These are phyloP conservation scores for Agrochola macilenta DNA, from an alignment of 2,888 invertebrate species.

Conservation along the genomic window DNA sequence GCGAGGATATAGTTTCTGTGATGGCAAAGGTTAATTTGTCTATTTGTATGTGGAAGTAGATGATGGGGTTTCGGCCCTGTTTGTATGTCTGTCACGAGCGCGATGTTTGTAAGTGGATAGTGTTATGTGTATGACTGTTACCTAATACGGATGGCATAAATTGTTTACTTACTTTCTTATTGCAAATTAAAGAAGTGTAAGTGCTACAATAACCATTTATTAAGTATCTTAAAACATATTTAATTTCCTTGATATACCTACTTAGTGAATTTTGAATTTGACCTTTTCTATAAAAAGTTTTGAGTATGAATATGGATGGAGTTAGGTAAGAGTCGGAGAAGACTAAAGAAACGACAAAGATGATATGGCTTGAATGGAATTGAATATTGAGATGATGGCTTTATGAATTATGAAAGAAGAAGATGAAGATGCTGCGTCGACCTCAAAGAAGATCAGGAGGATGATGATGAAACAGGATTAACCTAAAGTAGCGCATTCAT, in stretches of 20 bases:
- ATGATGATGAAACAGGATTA: background rate
- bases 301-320: too few relatives aligned
- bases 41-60: constrained; percentile 70
- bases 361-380: background rate
- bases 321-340: background rate
- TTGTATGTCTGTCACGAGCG: constrained; percentile 71
- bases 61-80: constrained; percentile 68
- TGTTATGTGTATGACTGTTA: constrained; percentile 75
- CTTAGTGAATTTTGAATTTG: background rate
- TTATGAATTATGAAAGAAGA: background rate
- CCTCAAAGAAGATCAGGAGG: background rate
- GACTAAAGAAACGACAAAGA: background rate
- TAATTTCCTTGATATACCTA: background rate
- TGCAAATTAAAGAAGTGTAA: constrained; percentile 33
- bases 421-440: background rate
- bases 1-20: constrained; percentile 5
- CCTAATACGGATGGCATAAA: constrained; percentile 72
- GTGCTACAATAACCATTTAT: background rate
- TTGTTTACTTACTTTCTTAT: constrained; percentile 63
- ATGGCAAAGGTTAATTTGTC: constrained; percentile 72
- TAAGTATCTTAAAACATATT: background rate
- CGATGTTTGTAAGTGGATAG: constrained; percentile 64
- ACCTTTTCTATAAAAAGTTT: too few relatives aligned
- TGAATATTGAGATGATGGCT: background rate
- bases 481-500: background rate